A percentile compares a stretch with the other conserved stretches of the same genome.
phyloP scores from a whole-genome alignment of 2,888 invertebrate species.

The Eupithecia subfuscata region DNA sequence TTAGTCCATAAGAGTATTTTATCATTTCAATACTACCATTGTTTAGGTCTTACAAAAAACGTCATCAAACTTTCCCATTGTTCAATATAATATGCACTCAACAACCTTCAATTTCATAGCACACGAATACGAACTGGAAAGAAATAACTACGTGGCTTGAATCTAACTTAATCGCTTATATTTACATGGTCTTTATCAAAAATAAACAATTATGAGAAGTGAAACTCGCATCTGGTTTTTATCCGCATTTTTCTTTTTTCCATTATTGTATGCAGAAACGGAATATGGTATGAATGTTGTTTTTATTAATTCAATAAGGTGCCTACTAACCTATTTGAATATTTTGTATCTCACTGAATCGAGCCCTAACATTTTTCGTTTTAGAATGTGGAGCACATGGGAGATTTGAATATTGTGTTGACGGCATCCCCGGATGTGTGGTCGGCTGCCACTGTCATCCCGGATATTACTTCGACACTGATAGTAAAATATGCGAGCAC shows the following conservation, averaged over 20 bases:
- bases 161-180: conserved; percentile 16
- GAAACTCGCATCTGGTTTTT: conserved; percentile 34
- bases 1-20: conserved; percentile 34
- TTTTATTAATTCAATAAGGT: not conserved
- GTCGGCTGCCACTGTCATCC: conserved; percentile 78
- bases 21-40: conserved; percentile 67
- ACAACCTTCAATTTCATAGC: conserved; percentile 29
- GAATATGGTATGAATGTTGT: conserved; percentile 43
- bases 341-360: not conserved
- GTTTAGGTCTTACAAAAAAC: conserved; percentile 49
- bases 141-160: conserved; percentile 10
- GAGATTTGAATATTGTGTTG: conserved; percentile 76
- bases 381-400: conserved; percentile 76
- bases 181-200: conserved; percentile 21
- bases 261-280: conserved; percentile 31
- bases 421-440: conserved; percentile 73
- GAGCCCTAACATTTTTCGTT: not conserved
- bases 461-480: conserved; percentile 77
- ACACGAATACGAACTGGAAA: conserved; percentile 19
- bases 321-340: not conserved
- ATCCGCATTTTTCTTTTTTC: conserved; percentile 28
- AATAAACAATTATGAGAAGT: conserved; percentile 29
- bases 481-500: conserved; percentile 76
- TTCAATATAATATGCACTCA: conserved; percentile 40
- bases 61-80: conserved; percentile 51